Evolutionary conservation across 2,113 vertebrate genomes (phyloP).

Genomic region (Siniperca knerii): DNA sequence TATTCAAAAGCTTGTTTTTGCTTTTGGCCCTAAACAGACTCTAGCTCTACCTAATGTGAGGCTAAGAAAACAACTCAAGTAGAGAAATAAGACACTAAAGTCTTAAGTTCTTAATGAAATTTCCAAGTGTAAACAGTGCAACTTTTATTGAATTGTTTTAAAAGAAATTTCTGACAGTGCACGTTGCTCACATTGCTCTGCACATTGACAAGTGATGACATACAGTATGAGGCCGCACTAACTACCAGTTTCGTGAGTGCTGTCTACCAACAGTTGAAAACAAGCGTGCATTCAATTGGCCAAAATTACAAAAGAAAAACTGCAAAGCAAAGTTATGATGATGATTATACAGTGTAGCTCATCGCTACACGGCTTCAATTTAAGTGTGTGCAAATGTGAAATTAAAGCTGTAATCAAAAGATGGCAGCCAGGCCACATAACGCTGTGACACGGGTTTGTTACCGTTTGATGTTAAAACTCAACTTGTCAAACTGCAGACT

Average conservation of each 20-base stretch:
- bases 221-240: neutral
- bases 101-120: conserved; percentile 23
- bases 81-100: conserved; percentile 23
- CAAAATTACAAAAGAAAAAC: neutral
- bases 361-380: conserved; percentile 8
- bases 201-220: conserved; percentile 42
- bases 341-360: neutral
- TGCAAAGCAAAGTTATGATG: conserved; percentile 35
- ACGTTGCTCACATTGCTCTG: conserved; percentile 57
- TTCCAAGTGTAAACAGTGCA: conserved; percentile 79
- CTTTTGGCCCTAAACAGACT: neutral
- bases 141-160: conserved; percentile 78
- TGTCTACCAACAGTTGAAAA: conserved; percentile 22
- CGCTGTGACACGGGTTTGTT: neutral
- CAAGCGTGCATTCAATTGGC: neutral
- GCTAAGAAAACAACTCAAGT: neutral
- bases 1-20: neutral
- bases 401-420: conserved; percentile 59
- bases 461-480: neutral
- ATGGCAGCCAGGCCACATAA: conserved; percentile 3
- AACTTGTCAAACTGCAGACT: conserved; percentile 4
- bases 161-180: conserved; percentile 58
- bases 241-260: conserved; percentile 21
- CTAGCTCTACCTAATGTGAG: neutral
- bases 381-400: conserved; percentile 38